Evolutionary conservation across 2,888 invertebrate species (phyloP).

Genomic region (Xylota segnis): DNA sequence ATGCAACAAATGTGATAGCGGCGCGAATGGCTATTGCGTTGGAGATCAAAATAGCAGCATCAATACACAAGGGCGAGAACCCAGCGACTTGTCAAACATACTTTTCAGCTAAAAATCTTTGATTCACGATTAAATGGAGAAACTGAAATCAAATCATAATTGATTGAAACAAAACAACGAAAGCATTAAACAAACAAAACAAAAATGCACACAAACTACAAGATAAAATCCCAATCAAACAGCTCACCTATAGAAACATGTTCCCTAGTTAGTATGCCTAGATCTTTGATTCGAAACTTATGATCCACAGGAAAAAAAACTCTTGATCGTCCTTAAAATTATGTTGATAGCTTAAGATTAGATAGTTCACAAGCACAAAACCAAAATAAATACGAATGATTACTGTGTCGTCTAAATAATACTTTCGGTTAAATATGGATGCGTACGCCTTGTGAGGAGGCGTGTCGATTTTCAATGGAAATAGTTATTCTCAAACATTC

Average conservation of each 20-base stretch:
- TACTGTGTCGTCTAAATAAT: slow-evolving; percentile 53
- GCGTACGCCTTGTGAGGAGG: not conserved
- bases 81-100: too few relatives aligned
- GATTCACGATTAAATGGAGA: not conserved
- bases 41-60: too few relatives aligned
- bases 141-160: not conserved
- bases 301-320: slow-evolving; percentile 14
- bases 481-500: slow-evolving; percentile 9
- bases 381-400: slow-evolving; percentile 35
- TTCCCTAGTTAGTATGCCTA: slow-evolving; percentile 36
- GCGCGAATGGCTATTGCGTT: too few relatives aligned
- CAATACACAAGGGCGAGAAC: too few relatives aligned
- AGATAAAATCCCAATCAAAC: not conserved
- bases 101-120: not conserved
- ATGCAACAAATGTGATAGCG: too few relatives aligned
- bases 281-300: slow-evolving; percentile 23
- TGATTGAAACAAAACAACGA: not conserved
- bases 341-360: slow-evolving; percentile 50
- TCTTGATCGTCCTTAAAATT: slow-evolving; percentile 29
- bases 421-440: slow-evolving; percentile 53
- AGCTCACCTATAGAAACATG: slow-evolving; percentile 51
- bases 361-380: slow-evolving; percentile 65
- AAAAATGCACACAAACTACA: slow-evolving; percentile 11
- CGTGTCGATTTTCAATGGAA: slow-evolving; percentile 1
- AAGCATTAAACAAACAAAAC: slow-evolving; percentile 1